Percentiles rank a stretch among this genome's conserved stretches.
Evolutionary conservation across 2,113 vertebrate species (phyloP).

Genomic region (Arothron firmamentum): DNA sequence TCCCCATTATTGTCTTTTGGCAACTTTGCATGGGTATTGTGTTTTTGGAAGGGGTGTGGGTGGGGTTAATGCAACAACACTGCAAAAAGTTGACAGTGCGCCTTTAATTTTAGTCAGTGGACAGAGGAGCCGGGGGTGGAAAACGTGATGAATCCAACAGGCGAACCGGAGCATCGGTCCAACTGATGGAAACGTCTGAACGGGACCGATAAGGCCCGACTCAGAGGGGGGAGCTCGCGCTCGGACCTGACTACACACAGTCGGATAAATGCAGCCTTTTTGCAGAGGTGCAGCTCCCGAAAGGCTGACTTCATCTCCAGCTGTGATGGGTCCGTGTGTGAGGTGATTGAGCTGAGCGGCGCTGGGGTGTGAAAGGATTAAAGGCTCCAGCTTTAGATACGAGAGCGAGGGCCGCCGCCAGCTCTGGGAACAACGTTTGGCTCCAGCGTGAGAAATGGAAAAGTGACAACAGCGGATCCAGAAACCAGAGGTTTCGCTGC

Average conservation of each 20-base stretch:
- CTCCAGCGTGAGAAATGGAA: not conserved
- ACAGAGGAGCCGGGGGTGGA: slow-evolving; percentile 33
- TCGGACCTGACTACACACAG: too few species aligned
- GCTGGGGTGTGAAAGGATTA: not conserved
- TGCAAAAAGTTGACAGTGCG: slow-evolving; percentile 38
- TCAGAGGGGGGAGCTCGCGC: too few species aligned
- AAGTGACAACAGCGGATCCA: not conserved
- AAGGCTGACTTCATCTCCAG: not conserved
- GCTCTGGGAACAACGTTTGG: too few species aligned
- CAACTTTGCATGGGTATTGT: slow-evolving; percentile 15
- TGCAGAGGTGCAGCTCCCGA: not conserved
- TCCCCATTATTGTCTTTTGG: slow-evolving; percentile 8
- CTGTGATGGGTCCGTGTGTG: not conserved
- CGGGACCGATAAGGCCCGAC: too few species aligned
- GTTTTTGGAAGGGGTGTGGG: slow-evolving; percentile 1
- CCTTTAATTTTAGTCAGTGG: slow-evolving; percentile 30
- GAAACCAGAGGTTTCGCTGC: too few species aligned
- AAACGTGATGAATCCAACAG: slow-evolving; percentile 34
- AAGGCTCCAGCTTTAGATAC: not conserved
- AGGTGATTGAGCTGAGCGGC: not conserved
- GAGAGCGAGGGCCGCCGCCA: not conserved
- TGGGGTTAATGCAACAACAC: slow-evolving; percentile 39
- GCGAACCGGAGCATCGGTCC: slow-evolving; percentile 26
- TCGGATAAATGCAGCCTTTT: too few species aligned
- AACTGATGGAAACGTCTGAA: slow-evolving; percentile 4